Evolutionary conservation across 1,140 invertebrate species (phyloP).

Genomic region (Plectrocnemia conspersa): DNA sequence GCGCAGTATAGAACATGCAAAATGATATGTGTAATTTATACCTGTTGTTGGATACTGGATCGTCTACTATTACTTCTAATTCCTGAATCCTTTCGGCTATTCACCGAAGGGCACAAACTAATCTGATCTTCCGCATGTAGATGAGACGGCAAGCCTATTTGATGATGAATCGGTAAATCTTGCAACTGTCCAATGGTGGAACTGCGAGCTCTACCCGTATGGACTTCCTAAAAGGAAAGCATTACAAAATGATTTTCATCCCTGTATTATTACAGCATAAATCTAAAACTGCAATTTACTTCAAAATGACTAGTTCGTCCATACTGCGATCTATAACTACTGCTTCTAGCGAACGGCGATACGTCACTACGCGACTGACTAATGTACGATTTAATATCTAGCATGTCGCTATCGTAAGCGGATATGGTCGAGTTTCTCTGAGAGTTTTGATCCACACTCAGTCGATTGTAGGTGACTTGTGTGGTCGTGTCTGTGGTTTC

Average conservation of each 20-base stretch:
- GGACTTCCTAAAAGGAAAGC: conserved; percentile 38
- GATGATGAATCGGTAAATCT: conserved; percentile 38
- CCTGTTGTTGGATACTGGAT: conserved; percentile 80
- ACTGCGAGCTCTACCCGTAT: conserved; percentile 54
- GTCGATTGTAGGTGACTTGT: conserved; percentile 12
- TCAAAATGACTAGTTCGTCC: conserved; percentile 48
- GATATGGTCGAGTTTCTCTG: conserved; percentile 28
- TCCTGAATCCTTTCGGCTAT: conserved; percentile 81
- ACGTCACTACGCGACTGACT: conserved; percentile 65
- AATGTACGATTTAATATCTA: conserved; percentile 63
- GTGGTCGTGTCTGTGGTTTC: conserved; percentile 51
- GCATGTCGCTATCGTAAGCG: conserved; percentile 53
- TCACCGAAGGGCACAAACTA: conserved; percentile 68
- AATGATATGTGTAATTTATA: too few species aligned
- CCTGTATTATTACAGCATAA: neutral
- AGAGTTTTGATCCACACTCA: conserved; percentile 20
- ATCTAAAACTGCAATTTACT: conserved; percentile 10
- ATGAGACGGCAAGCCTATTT: conserved; percentile 30
- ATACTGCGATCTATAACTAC: conserved; percentile 61
- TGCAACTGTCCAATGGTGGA: conserved; percentile 47
- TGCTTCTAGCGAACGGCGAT: conserved; percentile 56
- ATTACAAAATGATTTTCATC: neutral
- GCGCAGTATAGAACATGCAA: too few species aligned
- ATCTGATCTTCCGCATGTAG: conserved; percentile 56
- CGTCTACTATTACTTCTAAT: conserved; percentile 77